A percentile compares a stretch with the other conserved stretches of the same genome.
These are phyloP conservation scores for Halichoerus grypus DNA, from an alignment of 2,113 vertebrate genomes.

Conservation along the genomic window DNA sequence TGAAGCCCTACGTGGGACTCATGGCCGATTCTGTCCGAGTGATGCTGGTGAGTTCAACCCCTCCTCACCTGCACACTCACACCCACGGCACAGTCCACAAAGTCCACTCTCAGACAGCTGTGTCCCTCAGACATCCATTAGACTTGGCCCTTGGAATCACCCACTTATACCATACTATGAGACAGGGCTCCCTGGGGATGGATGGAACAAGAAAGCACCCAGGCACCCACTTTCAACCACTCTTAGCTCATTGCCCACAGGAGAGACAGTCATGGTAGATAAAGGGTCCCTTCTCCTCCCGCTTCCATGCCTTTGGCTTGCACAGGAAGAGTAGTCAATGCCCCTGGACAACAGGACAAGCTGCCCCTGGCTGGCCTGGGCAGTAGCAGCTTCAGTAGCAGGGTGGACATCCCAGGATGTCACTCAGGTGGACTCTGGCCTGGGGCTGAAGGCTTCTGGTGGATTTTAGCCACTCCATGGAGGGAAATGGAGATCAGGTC, in stretches of 20 bases:
- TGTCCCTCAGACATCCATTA: background rate
- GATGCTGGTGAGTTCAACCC: slow-evolving; percentile 90
- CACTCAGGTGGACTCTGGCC: background rate
- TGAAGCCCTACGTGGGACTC: slow-evolving; percentile 91
- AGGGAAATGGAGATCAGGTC: no score
- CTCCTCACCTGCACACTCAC: background rate
- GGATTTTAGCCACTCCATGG: background rate
- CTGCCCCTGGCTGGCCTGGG: accelerated
- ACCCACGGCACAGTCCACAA: background rate
- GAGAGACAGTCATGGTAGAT: background rate
- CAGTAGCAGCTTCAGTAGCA: background rate
- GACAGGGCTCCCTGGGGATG: background rate
- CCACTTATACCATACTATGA: background rate
- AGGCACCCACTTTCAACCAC: background rate
- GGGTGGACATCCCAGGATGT: background rate
- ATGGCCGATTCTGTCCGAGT: slow-evolving; percentile 88
- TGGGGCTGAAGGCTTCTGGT: background rate
- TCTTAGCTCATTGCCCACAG: background rate
- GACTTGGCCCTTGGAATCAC: no score
- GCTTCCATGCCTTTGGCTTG: background rate
- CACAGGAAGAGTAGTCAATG: background rate
- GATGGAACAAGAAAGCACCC: background rate
- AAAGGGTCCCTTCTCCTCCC: background rate
- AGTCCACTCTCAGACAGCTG: background rate
- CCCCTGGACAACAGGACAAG: background rate